Evolutionary conservation across 2,888 invertebrate genomes (phyloP), one percentile per base, ranked within the genome.

Genomic region (Erebia epiphron): DNA sequence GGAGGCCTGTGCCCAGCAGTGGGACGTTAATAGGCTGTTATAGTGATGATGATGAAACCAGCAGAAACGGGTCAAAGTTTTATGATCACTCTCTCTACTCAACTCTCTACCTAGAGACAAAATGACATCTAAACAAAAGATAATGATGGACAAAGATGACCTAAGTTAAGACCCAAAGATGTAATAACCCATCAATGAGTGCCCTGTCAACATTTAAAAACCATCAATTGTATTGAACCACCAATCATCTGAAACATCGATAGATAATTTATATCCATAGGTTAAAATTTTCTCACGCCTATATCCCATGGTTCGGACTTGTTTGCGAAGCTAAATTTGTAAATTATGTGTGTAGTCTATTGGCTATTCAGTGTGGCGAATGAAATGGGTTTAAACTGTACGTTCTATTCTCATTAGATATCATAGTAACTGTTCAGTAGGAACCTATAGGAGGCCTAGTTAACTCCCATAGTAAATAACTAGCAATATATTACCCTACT

Each of bases 121-220:
- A 50, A n/a, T 50, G 50, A 50, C 50, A n/a, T 50, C 10, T 18
- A 18, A 10, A 35, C 58, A 58, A 57, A 14, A 14, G 26, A 62
- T 57, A 70, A 67, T 41, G 63, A 67, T 63, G 13, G 63, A 50
- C 49, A 56, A 41, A 63, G 21, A 52, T 67, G 72, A 72, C 64
- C 70, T 73, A n/a, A n/a, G n/a, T 64, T 63, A 43, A 70, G 18
- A 49, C 41, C 56, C 49, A 56, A 26, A 49, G 62, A 18, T 26
- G 16, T 52, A 41, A 14, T 57, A 14, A 66, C 61, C 35, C 56
- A 56, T 10, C 14, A 56, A 70, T 57, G 54, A 68, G 69, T 64
- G 57, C 52, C 77, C 72, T 73, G 71, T 75, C 73, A 77, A 78
- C 75, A 82, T 85, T 80, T 79, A 78, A 82, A 84, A 83, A 70